Base-by-base conservation (phyloP, 2,888 invertebrate genomes). In the Lasioglossum morio region DNA sequence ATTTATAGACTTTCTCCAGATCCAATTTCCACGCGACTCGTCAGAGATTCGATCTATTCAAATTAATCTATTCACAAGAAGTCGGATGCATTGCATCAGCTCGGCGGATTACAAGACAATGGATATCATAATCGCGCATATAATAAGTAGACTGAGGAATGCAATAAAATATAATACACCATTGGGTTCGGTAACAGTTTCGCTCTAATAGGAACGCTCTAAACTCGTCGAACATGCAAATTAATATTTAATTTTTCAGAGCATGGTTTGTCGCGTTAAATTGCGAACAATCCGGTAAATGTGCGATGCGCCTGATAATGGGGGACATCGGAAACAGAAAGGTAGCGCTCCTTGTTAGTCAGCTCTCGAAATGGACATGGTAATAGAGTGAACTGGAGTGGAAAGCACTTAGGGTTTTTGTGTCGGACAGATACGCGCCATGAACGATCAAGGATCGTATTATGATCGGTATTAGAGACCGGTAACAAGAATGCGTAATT, bases 361-460 rank as follows among this genome's bases (percentile, higher is more conserved):
- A 69, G 34, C 77, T 75, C 82, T n/a, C 60, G 60, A 84, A 79
- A 77, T 83, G 69, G 75, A 81, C 79, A 80, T 74, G 74, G 78
- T 84, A 88, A 87, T 91, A 85, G 88, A 77, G 79, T 82, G 81
- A 90, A 91, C 83, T 90, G 84, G 90, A 91, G 88, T 90, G 88
- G 91, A 91, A 88, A 91, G 81, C 75, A 85, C 78, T 89, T 75
- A 81, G 84, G 79, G 60, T 53, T 87, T 85, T 84, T 78, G 72
- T 81, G 79, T 43, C 80, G 74, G 16, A 7, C 53, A 48, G 23
- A 46, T 79, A 73, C 72, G 79, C 30, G 70, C 73, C 86, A 73
- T 84, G 66, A 88, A 80, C 82, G 70, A 60, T 77, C 74, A 76
- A 43, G 81, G 66, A 74, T 86, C 70, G 63, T 27, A 63, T 85